These are phyloP conservation scores for Diabrotica virgifera DNA, from an alignment of 1,140 invertebrate species.

Conservation along the genomic window DNA sequence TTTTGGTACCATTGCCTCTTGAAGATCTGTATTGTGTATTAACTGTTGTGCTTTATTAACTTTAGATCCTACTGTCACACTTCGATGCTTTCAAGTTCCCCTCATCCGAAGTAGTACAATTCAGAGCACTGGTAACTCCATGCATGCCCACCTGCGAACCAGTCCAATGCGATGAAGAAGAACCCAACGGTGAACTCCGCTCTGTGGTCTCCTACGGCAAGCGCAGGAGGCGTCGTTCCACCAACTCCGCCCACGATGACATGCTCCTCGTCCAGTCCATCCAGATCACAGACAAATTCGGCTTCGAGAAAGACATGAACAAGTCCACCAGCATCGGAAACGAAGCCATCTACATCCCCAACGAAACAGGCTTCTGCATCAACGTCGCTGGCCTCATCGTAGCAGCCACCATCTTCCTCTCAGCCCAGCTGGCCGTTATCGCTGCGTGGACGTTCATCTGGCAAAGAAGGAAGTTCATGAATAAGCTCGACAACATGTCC, in stretches of 20 bases:
- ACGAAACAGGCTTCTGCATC: constrained; percentile 61
- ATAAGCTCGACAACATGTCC: constrained; percentile 54
- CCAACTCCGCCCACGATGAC: constrained; percentile 58
- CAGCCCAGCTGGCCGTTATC: constrained; percentile 77
- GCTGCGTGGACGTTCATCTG: constrained; percentile 81
- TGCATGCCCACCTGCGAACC: constrained; percentile 91
- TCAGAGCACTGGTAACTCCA: constrained; percentile 88
- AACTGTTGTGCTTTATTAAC: constrained; percentile 20
- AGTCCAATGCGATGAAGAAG: constrained; percentile 78
- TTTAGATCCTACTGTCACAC: constrained; percentile 80
- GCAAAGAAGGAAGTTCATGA: constrained; percentile 68
- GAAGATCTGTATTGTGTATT: not conserved
- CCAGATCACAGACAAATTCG: constrained; percentile 90
- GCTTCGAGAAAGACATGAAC: constrained; percentile 63
- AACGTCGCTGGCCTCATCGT: constrained; percentile 75
- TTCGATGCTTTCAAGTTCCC: constrained; percentile 97
- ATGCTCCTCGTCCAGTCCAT: constrained; percentile 86
- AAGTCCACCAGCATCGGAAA: constrained; percentile 39
- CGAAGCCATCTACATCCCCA: constrained; percentile 51
- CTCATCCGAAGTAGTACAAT: constrained; percentile 90
- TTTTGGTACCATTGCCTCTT: too few relatives aligned
- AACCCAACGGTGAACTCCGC: constrained; percentile 74
- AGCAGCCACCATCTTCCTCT: constrained; percentile 76
- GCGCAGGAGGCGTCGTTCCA: constrained; percentile 60
- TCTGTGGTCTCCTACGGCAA: constrained; percentile 79